Percentiles rank a stretch among this genome's conserved stretches.
Conservation (phyloP, 2,797 vertebrate genomes). For the Heteromormyrus szaboi region DNA sequence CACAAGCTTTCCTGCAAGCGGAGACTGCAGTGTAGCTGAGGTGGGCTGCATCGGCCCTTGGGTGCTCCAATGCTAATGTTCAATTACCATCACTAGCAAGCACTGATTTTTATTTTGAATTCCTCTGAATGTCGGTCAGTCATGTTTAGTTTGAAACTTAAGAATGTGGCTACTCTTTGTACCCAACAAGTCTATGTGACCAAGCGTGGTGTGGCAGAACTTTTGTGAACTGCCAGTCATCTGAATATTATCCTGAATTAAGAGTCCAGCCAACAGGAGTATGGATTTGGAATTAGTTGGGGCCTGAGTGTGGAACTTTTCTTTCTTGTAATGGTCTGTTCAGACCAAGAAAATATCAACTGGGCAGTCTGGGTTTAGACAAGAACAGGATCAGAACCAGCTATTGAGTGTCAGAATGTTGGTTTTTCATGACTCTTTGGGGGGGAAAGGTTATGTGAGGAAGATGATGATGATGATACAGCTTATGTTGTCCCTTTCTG, state of each 20-base stretch:
- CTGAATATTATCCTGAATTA: neutral
- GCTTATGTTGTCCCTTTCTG: neutral
- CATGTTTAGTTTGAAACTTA: neutral
- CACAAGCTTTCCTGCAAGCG: neutral
- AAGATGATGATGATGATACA: neutral
- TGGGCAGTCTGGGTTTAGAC: neutral
- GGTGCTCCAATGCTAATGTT: neutral
- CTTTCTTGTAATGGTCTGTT: neutral
- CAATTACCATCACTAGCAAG: neutral
- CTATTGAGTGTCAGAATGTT: neutral
- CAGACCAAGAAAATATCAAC: neutral
- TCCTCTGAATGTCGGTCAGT: neutral
- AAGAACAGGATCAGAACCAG: neutral
- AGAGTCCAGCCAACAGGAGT: neutral
- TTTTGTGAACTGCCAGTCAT: neutral
- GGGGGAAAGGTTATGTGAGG: neutral
- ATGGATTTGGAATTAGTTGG: neutral
- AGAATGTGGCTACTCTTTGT: neutral
- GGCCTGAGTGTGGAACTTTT: neutral
- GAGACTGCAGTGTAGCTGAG: neutral
- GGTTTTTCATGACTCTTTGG: neutral
- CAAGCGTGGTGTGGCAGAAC: neutral
- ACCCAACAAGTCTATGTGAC: neutral
- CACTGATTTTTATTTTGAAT: neutral
- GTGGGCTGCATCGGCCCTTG: neutral